Evolutionary conservation across 1,140 invertebrate genomes (phyloP), one percentile per base, ranked within the genome.

Genomic region (Trichogramma pretiosum): DNA sequence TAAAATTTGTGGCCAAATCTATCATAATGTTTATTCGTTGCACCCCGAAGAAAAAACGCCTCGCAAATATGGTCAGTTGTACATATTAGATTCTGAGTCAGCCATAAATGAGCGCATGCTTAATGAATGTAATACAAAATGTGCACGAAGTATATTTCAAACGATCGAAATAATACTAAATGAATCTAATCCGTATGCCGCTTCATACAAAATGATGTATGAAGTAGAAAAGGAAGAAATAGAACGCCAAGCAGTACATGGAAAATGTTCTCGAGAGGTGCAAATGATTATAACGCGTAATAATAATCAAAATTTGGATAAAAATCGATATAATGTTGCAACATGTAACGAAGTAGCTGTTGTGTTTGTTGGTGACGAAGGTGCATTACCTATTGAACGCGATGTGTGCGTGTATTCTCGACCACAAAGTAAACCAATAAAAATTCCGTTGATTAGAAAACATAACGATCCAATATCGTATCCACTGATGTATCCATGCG

Each of bases 401-500:
- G n/a, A 51, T 21, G 5, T 46, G 11, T 51, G 42, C 22, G 17
- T 51, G 9, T 32, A 50, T 50, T 37, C 34, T n/a, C n/a, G n/a
- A n/a, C n/a, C n/a, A n/a, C 2, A 43, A 26, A 36, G 19, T 9
- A 1, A n/a, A n/a, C n/a, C n/a, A n/a, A n/a, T n/a, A n/a, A n/a
- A n/a, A n/a, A n/a, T n/a, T n/a, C n/a, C n/a, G 35, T 45, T 14
- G 22, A 28, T 46, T 14, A 46, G 49, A 33, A 30, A 11, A 32
- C 30, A 51, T 34, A 19, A 40, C 5, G 49, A 51, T 41, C 35
- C 43, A 14, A 46, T 51, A 43, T 46, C 49, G 11, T 51, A 51
- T 51, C 42, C 42, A 11, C 19, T 51, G 36, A 28, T 28, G 26
- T 28, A 28, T 28, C 26, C 26, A 8, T 7, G 26, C 26, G 26